Conservation (phyloP, 2,888 invertebrate genomes). For the Cepaea hortensis region DNA sequence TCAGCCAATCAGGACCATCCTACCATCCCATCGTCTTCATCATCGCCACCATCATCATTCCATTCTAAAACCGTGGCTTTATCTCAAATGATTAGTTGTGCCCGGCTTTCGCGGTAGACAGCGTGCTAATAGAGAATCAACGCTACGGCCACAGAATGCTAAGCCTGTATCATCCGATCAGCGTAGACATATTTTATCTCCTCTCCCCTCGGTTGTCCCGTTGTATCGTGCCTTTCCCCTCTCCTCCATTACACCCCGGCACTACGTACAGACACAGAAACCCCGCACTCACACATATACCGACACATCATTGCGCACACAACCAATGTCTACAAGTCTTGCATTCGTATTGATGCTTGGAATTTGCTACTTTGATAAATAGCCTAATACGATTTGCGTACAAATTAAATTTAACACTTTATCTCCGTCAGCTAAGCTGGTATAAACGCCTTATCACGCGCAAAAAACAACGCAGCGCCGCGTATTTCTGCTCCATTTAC, state of each 20-base stretch:
- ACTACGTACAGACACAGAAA: no score
- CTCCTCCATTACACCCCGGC: no score
- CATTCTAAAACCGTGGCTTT: slow-evolving; percentile 27
- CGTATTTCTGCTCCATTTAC: slow-evolving; percentile 35
- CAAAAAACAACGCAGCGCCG: slow-evolving; percentile 19
- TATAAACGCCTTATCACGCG: slow-evolving; percentile 41
- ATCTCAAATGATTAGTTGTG: slow-evolving; percentile 41
- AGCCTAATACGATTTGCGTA: slow-evolving; percentile 42
- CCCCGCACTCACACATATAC: background rate
- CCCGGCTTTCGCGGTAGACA: slow-evolving; percentile 18
- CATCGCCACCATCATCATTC: slow-evolving; percentile 20
- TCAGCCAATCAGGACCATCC: slow-evolving; percentile 29
- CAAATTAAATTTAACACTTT: slow-evolving; percentile 48
- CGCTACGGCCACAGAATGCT: slow-evolving; percentile 17
- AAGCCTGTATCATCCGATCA: slow-evolving; percentile 37
- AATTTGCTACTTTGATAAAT: slow-evolving; percentile 36
- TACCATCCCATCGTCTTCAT: slow-evolving; percentile 6
- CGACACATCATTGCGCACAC: background rate
- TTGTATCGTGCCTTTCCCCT: background rate
- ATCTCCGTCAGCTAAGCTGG: slow-evolving; percentile 38
- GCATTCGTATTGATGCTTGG: slow-evolving; percentile 21
- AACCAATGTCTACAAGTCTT: background rate
- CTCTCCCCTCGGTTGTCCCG: background rate
- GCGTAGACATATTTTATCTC: background rate
- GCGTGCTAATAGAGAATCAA: slow-evolving; percentile 34